These are phyloP conservation scores for Vimba vimba DNA, from an alignment of 2,113 vertebrate species.

Conservation along the genomic window DNA sequence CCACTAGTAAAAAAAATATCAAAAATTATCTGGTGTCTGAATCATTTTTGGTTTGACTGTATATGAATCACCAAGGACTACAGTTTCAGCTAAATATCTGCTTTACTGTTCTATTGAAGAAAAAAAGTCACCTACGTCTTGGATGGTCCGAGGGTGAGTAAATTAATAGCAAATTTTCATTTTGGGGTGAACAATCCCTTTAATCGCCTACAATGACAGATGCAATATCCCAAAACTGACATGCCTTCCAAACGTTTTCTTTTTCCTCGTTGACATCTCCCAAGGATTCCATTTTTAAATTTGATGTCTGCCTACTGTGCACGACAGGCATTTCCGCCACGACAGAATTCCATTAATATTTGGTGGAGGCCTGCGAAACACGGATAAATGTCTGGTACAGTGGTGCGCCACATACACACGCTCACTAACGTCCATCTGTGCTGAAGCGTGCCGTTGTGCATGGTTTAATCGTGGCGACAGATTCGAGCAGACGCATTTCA, in stretches of 20 bases:
- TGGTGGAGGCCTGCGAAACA: conserved; percentile 12
- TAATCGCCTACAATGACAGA: neutral
- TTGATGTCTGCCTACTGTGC: conserved; percentile 1
- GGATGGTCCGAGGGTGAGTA: too few species aligned
- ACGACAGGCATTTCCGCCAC: neutral
- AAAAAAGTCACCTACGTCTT: too few species aligned
- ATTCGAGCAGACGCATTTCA: conserved; percentile 35
- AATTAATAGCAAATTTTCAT: too few species aligned
- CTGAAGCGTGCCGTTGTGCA: conserved; percentile 20
- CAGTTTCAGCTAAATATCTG: too few species aligned
- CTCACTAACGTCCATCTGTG: neutral
- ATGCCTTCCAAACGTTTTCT: neutral
- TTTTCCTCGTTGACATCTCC: neutral
- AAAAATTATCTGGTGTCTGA: too few species aligned
- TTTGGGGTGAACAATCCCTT: too few species aligned
- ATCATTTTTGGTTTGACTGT: too few species aligned
- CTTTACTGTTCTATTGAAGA: too few species aligned
- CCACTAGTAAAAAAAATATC: too few species aligned
- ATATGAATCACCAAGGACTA: too few species aligned
- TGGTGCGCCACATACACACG: neutral
- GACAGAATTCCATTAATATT: conserved; percentile 32
- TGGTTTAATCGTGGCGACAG: conserved; percentile 43
- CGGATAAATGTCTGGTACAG: conserved; percentile 23
- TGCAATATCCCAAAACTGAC: neutral
- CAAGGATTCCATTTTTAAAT: neutral